Evolutionary conservation across 2,888 invertebrate genomes (phyloP).

Genomic region (Conus canariensis): DNA sequence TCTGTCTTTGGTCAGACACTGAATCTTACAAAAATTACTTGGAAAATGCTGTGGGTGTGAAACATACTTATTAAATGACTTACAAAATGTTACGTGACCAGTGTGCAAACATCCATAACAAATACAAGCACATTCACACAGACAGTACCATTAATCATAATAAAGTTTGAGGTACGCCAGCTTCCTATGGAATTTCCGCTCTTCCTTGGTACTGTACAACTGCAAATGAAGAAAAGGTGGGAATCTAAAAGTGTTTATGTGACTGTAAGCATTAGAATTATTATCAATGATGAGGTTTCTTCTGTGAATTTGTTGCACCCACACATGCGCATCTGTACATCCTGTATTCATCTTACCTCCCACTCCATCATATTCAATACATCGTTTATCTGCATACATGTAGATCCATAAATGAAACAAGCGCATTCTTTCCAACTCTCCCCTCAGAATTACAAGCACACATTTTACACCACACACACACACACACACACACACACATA

Average conservation of each 20-base stretch:
- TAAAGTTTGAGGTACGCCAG: constrained; percentile 78
- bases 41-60: too few relatives aligned
- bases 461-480: not conserved
- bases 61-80: not conserved
- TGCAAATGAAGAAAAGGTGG: constrained; percentile 58
- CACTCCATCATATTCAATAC: too few relatives aligned
- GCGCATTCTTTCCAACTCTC: too few relatives aligned
- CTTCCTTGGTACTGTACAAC: constrained; percentile 78
- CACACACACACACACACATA: not conserved
- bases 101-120: not conserved
- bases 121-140: not conserved
- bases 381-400: too few relatives aligned
- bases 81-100: not conserved
- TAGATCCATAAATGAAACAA: too few relatives aligned
- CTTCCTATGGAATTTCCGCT: constrained; percentile 76
- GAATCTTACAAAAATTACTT: not conserved
- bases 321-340: too few relatives aligned
- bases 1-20: not conserved
- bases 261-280: not conserved
- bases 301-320: too few relatives aligned
- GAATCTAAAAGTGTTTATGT: not conserved
- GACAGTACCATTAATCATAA: constrained; percentile 54
- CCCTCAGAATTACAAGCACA: not conserved
- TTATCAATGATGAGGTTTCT: too few relatives aligned
- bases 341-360: too few relatives aligned